Percentiles rank a stretch among this genome's conserved stretches.
phyloP scores from a whole-genome alignment of 2,113 vertebrate genomes.

The Potamarius usumacintae region DNA sequence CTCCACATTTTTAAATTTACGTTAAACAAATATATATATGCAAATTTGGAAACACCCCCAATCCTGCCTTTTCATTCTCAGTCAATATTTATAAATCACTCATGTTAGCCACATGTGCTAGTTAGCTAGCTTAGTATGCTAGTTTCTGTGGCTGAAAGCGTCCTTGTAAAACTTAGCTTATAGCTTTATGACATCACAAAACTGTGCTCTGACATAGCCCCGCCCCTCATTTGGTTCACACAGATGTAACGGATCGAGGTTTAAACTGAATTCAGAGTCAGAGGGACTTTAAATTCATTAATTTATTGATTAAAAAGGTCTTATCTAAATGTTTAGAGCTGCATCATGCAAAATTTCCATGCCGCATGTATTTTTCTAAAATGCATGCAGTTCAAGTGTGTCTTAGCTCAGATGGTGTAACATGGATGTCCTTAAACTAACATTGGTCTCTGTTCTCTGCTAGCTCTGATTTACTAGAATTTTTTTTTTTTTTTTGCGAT shows the following conservation, averaged over 20 bases:
- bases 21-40: background rate
- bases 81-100: background rate
- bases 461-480: conserved; percentile 3
- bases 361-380: conserved; percentile 63
- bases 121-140: background rate
- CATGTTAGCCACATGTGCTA: background rate
- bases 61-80: background rate
- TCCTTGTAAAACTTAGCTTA: background rate
- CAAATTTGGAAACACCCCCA: background rate
- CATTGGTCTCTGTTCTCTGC: background rate
- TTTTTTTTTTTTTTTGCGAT: conserved; percentile 21
- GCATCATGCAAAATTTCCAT: conserved; percentile 62
- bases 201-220: background rate
- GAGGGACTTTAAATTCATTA: background rate
- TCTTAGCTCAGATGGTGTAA: conserved; percentile 29
- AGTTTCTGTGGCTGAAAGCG: background rate
- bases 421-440: conserved; percentile 3
- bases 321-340: conserved; percentile 36
- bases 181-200: background rate
- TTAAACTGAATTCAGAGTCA: background rate
- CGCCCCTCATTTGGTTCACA: background rate
- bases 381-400: conserved; percentile 43
- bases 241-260: background rate
- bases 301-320: background rate
- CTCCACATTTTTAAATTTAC: background rate